Base-by-base conservation (phyloP, 2,113 vertebrate species). In the Cyanoliseus patagonus region DNA sequence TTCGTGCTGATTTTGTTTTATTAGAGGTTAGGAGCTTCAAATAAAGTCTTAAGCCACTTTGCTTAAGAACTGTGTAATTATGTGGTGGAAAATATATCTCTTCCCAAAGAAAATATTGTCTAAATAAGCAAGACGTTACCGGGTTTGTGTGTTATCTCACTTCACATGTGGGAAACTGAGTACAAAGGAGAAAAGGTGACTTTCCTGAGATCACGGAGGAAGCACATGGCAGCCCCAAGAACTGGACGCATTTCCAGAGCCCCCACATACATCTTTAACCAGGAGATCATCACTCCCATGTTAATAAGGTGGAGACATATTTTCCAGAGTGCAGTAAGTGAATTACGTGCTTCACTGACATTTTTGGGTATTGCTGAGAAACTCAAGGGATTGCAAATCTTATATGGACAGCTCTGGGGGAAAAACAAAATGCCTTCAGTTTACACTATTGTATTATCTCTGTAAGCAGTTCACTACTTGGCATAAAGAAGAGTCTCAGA, bases 151-250 rank as follows among this genome's bases (percentile, higher is more conserved):
- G 14, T 73, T 63, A 64, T 39, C 31, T 19, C 4, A 3, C 11
- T 61, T 46, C 5, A 9, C 4, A 1, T 10, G 25, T 62, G 28
- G 49, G 35, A 80, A 77, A 13, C 2, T 0, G 6, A 6, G 15
- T 39, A 17, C 28, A 44, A 18, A 74, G 39, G 4, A 28, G 35
- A 82, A 37, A 44, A 86, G 39, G 13, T 3, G 19, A 24, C 8
- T 5, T 79, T 78, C 20, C 52, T 73, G 69, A 63, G 49, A 20
- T 67, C 30, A 7, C 11, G 4, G 25, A 42, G n/a, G 18, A 64
- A 79, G 33, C 17, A 18, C 5, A 0, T 19, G 85, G 18, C 52
- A 93, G 53, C 42, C n/a, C 16, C 49, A 17, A 39, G 80, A 55
- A 13, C 33, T 42, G 64, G 61, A 20, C n/a, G 12, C 15, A 2